Percentiles rank a stretch among this genome's conserved stretches.
These are phyloP conservation scores for Paratrypauchen microcephalus DNA, from an alignment of 2,797 vertebrate genomes.

Conservation along the genomic window DNA sequence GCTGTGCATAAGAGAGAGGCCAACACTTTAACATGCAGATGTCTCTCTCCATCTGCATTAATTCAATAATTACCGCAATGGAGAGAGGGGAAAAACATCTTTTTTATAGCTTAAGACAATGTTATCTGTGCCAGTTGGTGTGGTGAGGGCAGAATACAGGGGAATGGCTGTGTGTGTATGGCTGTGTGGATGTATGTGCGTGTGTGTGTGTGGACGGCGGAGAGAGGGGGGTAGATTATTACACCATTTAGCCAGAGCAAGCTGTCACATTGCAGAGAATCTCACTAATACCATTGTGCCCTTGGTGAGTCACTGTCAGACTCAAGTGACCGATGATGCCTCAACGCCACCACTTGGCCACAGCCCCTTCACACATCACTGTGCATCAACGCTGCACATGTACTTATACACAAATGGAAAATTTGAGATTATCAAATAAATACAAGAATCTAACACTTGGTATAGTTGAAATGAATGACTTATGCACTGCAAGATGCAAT, in stretches of 20 bases:
- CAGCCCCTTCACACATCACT: constrained; percentile 30
- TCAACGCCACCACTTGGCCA: constrained; percentile 64
- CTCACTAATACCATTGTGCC: constrained; percentile 78
- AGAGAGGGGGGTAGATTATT: constrained; percentile 76
- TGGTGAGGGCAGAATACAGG: constrained; percentile 49
- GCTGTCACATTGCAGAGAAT: constrained; percentile 78
- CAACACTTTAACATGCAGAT: constrained; percentile 82
- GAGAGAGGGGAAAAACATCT: constrained; percentile 71
- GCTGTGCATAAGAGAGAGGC: constrained; percentile 78
- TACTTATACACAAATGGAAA: constrained; percentile 1
- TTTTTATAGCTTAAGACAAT: constrained; percentile 83
- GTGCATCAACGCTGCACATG: neutral
- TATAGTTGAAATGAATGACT: neutral
- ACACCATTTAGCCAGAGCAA: constrained; percentile 81
- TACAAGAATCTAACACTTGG: neutral
- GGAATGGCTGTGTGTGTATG: constrained; percentile 28
- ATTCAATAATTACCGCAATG: constrained; percentile 84
- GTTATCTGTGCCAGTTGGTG: constrained; percentile 79
- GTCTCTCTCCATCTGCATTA: constrained; percentile 81
- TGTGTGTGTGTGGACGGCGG: constrained; percentile 25
- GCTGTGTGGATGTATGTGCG: constrained; percentile 19
- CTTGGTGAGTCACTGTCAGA: constrained; percentile 74
- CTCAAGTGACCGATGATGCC: constrained; percentile 69
- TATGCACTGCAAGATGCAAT: neutral
- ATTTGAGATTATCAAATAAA: neutral